Evolutionary conservation across 1,140 invertebrate species (phyloP).

Genomic region (Samia ricini): DNA sequence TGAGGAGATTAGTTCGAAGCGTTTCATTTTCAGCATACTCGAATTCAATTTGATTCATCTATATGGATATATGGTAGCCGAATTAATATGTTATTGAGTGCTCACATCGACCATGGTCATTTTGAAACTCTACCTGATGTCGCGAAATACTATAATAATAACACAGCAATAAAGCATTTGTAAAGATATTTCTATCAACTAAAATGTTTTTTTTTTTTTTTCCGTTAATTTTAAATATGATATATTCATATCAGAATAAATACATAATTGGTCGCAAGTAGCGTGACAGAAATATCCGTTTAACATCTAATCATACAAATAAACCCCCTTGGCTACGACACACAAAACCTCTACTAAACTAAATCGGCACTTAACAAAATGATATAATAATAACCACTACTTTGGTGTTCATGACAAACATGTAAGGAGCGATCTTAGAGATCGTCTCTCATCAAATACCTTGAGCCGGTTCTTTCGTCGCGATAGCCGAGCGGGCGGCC

Average conservation of each 20-base stretch:
- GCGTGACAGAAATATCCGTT: conserved; percentile 49
- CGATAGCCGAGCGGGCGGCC: conserved; percentile 73
- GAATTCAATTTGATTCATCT: too few species aligned
- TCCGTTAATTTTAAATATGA: not conserved
- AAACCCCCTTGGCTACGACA: conserved; percentile 77
- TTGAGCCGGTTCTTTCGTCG: conserved; percentile 69
- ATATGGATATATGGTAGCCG: too few species aligned
- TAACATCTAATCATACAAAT: conserved; percentile 52
- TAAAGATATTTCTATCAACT: conserved; percentile 5
- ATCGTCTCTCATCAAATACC: conserved; percentile 47
- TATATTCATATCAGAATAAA: too few species aligned
- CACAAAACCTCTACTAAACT: conserved; percentile 70
- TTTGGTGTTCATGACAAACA: conserved; percentile 34
- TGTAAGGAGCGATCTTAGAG: conserved; percentile 18
- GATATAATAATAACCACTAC: conserved; percentile 64
- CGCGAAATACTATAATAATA: not conserved
- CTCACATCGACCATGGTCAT: too few species aligned
- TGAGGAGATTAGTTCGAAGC: too few species aligned
- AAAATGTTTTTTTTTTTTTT: not conserved
- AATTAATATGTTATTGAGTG: too few species aligned
- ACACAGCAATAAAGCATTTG: not conserved
- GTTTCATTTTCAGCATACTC: too few species aligned
- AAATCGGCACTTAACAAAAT: conserved; percentile 53
- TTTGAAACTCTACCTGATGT: too few species aligned
- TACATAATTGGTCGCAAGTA: not conserved